Evolutionary conservation across 2,888 invertebrate species (phyloP), one percentile per base, ranked within the genome.

Genomic region (Bedellia somnulentella): DNA sequence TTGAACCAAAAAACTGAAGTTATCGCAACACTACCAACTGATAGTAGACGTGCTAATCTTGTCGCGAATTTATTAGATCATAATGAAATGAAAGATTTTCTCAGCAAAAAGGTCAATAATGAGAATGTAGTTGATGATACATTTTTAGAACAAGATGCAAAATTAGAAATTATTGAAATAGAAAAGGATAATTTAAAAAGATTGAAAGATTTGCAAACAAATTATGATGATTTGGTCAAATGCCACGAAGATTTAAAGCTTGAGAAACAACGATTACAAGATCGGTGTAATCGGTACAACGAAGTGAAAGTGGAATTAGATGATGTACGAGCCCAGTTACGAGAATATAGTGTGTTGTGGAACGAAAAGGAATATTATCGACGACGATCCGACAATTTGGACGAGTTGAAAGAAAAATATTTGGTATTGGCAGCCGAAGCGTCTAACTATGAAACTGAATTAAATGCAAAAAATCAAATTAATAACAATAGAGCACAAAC

Each of bases 51-150:
- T 45, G 58, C 70, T 3, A 57, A 66, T 23, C 56, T 75, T 18
- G 61, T 70, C 4, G 73, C 75, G 13, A 70, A 75, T 30, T 71
- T 75, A 29, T 73, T 73, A 52, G 52, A 62, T 32, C 57, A 61
- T 31, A 53, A 62, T 4, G 73, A 75, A 49, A 67, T 75, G 56
- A 70, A 61, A 46, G 63, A 68, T 44, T 58, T 70, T 30, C 43
- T 73, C 1, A 49, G 45, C 33, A 61, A 57, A 45, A 58, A 67
- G 16, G 52, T 42, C 30, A 32, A 29, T 8, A 41, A 45, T 31
- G 35, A 40, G 16, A 46, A 49, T 4, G 11, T 24, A 15, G 46
- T 49, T 8, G n/a, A n/a, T n/a, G n/a, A n/a, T n/a, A n/a, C n/a
- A n/a, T n/a, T n/a, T n/a, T n/a, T n/a, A n/a, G n/a, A n/a, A n/a